Conservation (phyloP, 2,888 invertebrate genomes). For the Idaea straminata region DNA sequence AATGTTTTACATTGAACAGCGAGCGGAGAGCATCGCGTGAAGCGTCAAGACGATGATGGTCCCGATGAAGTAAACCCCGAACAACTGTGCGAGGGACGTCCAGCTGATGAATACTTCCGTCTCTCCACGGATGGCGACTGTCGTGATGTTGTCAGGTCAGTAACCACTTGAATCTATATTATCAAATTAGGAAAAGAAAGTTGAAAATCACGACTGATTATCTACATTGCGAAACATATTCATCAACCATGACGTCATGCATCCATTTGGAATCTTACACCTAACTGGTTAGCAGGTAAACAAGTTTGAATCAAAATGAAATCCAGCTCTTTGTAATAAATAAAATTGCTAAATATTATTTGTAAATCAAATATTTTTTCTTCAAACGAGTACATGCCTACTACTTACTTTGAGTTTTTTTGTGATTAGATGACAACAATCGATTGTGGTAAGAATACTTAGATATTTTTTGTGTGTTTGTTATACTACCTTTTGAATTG, state of each 20-base stretch:
- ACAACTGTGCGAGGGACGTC: conserved; percentile 92
- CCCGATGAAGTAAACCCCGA: conserved; percentile 85
- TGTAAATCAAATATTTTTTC: conserved; percentile 13
- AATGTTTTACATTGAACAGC: conserved; percentile 49
- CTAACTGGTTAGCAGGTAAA: conserved; percentile 40
- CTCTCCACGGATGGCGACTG: conserved; percentile 91
- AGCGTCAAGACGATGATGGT: conserved; percentile 85
- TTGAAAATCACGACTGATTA: not conserved
- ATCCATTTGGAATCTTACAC: conserved; percentile 37
- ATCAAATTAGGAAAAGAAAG: not conserved
- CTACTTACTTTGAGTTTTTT: conserved; percentile 20
- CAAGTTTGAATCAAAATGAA: conserved; percentile 27
- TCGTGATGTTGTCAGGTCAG: conserved; percentile 95
- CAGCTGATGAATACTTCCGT: conserved; percentile 95
- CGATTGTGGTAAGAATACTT: conserved; percentile 12
- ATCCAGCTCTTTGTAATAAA: conserved; percentile 25
- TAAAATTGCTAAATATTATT: conserved; percentile 29
- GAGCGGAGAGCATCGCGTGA: conserved; percentile 73
- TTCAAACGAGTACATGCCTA: conserved; percentile 6
- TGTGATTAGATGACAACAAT: not conserved
- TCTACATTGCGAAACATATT: conserved; percentile 32
- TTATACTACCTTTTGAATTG: not conserved
- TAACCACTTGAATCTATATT: conserved; percentile 15
- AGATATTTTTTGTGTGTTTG: conserved; percentile 7
- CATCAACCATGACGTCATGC: conserved; percentile 37